These are phyloP conservation scores for Bovichtus variegatus DNA, from an alignment of 2,797 vertebrate genomes.

Conservation along the genomic window DNA sequence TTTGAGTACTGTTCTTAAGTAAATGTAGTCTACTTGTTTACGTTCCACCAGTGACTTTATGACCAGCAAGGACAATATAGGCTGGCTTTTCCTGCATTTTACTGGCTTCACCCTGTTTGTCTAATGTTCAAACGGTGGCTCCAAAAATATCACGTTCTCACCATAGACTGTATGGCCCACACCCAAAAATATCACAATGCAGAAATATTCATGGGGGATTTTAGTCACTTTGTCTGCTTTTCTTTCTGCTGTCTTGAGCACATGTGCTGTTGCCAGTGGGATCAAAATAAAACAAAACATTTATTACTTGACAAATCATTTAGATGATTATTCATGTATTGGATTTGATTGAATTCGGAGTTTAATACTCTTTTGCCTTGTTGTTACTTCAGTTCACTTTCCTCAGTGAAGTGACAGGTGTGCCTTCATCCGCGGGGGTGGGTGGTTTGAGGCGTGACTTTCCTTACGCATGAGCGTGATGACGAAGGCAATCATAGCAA, in stretches of 20 bases:
- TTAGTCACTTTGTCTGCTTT: neutral
- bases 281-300: neutral
- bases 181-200: neutral
- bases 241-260: neutral
- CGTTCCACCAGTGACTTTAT: no score
- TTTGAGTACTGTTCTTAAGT: no score
- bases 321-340: neutral
- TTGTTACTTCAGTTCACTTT: neutral
- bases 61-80: slow-evolving; percentile 1
- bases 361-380: neutral
- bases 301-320: neutral
- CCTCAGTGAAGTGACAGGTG: neutral
- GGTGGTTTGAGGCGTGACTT: neutral
- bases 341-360: neutral
- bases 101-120: slow-evolving; percentile 16
- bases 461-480: slow-evolving; percentile 57
- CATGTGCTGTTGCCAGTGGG: neutral
- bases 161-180: no score
- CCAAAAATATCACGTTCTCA: slow-evolving; percentile 6
- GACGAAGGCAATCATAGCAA: slow-evolving; percentile 82
- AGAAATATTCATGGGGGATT: neutral
- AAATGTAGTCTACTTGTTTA: no score
- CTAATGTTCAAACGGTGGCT: neutral
- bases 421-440: neutral
- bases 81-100: slow-evolving; percentile 21